Percentiles rank a stretch among this genome's conserved stretches.
Evolutionary conservation across 2,113 vertebrate species (phyloP).

Genomic region (Tiliqua scincoides): DNA sequence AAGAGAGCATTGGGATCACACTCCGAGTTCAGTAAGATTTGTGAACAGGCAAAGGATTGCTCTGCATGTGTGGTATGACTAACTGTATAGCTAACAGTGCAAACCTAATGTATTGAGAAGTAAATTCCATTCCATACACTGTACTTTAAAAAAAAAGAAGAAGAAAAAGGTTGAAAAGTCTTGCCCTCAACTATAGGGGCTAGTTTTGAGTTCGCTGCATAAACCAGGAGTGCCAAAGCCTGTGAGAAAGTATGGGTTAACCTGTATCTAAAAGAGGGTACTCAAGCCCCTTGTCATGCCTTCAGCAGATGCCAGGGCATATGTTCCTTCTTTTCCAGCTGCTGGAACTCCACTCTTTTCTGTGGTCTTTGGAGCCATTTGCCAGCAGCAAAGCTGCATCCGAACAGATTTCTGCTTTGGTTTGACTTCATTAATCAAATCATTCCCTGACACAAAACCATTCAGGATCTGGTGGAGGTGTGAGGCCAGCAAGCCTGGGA

Average conservation of each 20-base stretch:
- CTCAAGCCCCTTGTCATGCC: not conserved
- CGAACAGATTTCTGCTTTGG: conserved; percentile 40
- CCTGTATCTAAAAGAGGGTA: not conserved
- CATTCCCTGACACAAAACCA: conserved; percentile 28
- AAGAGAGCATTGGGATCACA: no score
- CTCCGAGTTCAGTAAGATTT: no score
- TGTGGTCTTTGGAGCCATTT: conserved; percentile 18
- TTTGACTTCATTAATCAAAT: conserved; percentile 61
- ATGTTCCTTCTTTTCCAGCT: conserved; percentile 27
- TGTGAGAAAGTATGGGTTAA: not conserved
- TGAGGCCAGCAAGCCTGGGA: rapidly evolving
- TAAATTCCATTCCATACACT: no score
- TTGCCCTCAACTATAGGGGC: rapidly evolving
- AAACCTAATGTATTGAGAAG: no score
- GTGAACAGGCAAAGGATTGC: no score
- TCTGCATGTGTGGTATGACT: no score
- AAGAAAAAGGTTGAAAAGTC: not conserved
- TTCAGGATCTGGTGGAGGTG: not conserved
- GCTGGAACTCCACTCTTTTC: conserved; percentile 41
- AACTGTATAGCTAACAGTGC: no score
- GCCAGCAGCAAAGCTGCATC: conserved; percentile 1
- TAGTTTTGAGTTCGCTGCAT: not conserved
- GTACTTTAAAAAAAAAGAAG: not conserved
- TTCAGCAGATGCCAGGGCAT: conserved; percentile 34
- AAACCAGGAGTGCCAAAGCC: not conserved